Evolutionary conservation across 2,888 invertebrate species (phyloP).

Genomic region (Thecophora atra): DNA sequence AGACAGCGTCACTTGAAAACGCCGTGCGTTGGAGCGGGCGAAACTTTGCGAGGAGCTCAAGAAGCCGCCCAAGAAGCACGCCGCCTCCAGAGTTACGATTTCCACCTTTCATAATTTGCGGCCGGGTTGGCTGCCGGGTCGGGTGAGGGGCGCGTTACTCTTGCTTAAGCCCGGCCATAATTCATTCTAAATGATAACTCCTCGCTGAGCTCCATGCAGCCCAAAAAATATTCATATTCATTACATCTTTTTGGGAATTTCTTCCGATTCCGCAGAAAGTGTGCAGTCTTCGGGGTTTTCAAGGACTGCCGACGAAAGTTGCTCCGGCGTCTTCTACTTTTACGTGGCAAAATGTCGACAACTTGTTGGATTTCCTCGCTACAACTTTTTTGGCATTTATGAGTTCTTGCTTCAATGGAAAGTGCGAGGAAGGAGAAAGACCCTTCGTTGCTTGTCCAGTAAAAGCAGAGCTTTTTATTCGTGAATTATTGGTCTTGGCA

Average conservation of each 20-base stretch:
- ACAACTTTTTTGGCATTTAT: constrained; percentile 19
- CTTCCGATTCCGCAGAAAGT: neutral
- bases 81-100: neutral
- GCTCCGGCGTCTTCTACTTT: neutral
- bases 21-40: neutral
- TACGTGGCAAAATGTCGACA: constrained; percentile 23
- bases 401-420: constrained; percentile 33
- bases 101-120: neutral
- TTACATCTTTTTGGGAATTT: constrained; percentile 38
- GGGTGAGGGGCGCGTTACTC: neutral
- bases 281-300: constrained; percentile 28
- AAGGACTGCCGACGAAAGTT: neutral
- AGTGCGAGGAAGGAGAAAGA: constrained; percentile 18
- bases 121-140: neutral
- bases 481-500: constrained; percentile 65
- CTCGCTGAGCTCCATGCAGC: constrained; percentile 30
- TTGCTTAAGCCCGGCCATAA: constrained; percentile 40
- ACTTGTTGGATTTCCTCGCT: constrained; percentile 49
- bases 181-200: constrained; percentile 41
- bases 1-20: constrained; percentile 34
- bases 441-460: constrained; percentile 25
- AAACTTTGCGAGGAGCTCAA: constrained; percentile 15
- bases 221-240: constrained; percentile 46
- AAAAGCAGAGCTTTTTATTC: constrained; percentile 37
- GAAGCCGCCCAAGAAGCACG: neutral